Conservation (phyloP, 2,888 invertebrate genomes). For the Trichogramma evanescens region DNA sequence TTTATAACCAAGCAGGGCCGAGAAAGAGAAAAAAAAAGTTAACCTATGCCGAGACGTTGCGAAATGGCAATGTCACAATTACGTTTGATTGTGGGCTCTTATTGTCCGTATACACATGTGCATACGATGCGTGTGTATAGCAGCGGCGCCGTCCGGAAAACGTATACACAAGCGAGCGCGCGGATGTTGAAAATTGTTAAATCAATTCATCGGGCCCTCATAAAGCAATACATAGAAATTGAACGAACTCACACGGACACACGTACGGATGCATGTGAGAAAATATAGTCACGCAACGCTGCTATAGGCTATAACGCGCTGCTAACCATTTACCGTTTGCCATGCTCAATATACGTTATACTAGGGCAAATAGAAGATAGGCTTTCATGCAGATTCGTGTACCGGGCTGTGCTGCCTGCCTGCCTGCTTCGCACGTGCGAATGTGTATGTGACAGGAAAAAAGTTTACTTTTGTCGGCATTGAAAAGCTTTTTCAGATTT, state of each 20-base stretch:
- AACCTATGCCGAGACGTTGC: background rate
- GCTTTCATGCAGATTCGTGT: background rate
- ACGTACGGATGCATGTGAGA: background rate
- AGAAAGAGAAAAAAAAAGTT: background rate
- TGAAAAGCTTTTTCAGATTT: conserved; percentile 5
- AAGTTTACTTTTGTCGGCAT: background rate
- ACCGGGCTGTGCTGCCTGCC: background rate
- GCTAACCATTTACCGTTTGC: too few relatives aligned
- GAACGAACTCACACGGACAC: background rate
- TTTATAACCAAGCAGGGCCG: background rate
- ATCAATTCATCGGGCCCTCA: conserved; percentile 12
- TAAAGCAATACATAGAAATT: background rate
- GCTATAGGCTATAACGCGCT: background rate
- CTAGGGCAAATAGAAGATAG: too few relatives aligned
- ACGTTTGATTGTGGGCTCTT: background rate
- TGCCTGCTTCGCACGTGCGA: background rate
- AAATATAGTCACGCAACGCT: conserved; percentile 9
- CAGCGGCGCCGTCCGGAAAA: background rate
- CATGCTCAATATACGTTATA: too few relatives aligned
- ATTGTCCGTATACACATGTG: conserved; percentile 1
- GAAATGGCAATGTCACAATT: too few relatives aligned
- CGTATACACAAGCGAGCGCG: background rate
- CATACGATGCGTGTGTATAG: background rate
- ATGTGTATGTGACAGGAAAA: background rate
- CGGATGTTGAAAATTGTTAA: conserved; percentile 8